A percentile compares a stretch with the other conserved stretches of the same genome.
These are phyloP conservation scores for Acanthurus leucopareius DNA, from an alignment of 2,797 vertebrate species.

Conservation along the genomic window DNA sequence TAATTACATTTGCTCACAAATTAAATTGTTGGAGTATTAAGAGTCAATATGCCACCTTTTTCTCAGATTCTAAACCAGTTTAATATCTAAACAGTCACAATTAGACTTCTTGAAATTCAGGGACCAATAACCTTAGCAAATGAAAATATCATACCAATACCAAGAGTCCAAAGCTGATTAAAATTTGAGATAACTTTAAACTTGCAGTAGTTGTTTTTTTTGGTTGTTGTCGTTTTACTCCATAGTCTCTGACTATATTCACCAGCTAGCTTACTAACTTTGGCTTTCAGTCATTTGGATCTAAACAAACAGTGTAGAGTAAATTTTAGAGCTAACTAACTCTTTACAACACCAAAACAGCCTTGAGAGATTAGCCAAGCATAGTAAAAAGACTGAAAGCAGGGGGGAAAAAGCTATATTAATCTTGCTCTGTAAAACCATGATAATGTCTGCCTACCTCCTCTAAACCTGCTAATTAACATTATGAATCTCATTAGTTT, in stretches of 20 bases:
- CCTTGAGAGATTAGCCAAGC: background rate
- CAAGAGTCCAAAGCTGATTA: background rate
- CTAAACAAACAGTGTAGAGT: background rate
- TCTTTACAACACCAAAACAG: too few relatives aligned
- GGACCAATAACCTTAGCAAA: constrained; percentile 6
- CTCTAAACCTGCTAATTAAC: background rate
- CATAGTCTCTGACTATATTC: too few relatives aligned
- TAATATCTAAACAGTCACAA: background rate
- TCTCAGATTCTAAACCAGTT: constrained; percentile 1
- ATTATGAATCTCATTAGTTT: background rate
- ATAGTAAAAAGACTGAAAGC: background rate
- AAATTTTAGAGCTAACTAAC: background rate
- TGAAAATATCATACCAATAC: background rate
- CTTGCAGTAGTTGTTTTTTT: background rate
- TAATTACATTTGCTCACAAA: constrained; percentile 16
- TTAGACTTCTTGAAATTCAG: background rate
- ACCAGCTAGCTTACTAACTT: background rate
- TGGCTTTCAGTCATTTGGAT: background rate
- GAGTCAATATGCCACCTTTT: background rate
- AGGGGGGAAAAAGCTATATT: background rate
- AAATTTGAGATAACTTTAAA: background rate
- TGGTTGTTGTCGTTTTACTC: too few relatives aligned
- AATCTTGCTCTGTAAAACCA: background rate
- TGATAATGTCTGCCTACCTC: background rate
- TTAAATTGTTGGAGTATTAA: background rate